Evolutionary conservation across 92 coral and sea anemone genomes (phyloP).

Genomic region (Metridium senile): DNA sequence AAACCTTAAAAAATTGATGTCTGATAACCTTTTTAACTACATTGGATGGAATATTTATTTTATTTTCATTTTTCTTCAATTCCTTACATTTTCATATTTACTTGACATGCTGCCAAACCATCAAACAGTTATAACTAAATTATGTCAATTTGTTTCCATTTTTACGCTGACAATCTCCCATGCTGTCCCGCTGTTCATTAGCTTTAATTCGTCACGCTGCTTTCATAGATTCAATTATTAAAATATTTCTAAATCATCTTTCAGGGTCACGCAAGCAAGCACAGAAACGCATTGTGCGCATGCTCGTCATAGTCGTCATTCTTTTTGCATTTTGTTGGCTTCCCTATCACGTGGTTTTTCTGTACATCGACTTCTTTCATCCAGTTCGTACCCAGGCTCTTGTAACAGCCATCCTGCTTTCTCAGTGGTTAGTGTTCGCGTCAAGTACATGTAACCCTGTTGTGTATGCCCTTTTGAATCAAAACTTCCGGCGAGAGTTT

Average conservation of each 20-base stretch:
- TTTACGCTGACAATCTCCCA: no score
- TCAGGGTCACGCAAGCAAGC: slow-evolving; percentile 25
- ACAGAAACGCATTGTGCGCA: slow-evolving; percentile 38
- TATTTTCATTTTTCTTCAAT: no score
- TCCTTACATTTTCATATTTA: no score
- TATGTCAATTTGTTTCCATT: no score
- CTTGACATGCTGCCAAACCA: no score
- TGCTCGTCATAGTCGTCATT: slow-evolving; percentile 51
- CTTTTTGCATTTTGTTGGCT: slow-evolving; percentile 66
- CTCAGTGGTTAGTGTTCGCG: slow-evolving; percentile 66
- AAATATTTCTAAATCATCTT: neutral
- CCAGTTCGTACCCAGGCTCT: slow-evolving; percentile 40
- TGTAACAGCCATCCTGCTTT: slow-evolving; percentile 42
- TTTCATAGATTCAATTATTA: neutral
- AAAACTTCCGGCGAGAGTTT: slow-evolving; percentile 57
- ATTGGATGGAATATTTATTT: no score
- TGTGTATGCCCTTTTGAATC: slow-evolving; percentile 54
- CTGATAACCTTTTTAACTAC: no score
- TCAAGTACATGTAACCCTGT: slow-evolving; percentile 64
- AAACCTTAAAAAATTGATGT: no score
- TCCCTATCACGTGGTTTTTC: slow-evolving; percentile 59
- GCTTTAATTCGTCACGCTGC: neutral
- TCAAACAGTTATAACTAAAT: no score
- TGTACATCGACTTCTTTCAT: slow-evolving; percentile 47
- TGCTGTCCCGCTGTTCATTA: neutral